Percentiles rank a stretch among this genome's conserved stretches.
These are phyloP conservation scores for Morpho helenor DNA, from an alignment of 2,888 invertebrate species.

Conservation along the genomic window DNA sequence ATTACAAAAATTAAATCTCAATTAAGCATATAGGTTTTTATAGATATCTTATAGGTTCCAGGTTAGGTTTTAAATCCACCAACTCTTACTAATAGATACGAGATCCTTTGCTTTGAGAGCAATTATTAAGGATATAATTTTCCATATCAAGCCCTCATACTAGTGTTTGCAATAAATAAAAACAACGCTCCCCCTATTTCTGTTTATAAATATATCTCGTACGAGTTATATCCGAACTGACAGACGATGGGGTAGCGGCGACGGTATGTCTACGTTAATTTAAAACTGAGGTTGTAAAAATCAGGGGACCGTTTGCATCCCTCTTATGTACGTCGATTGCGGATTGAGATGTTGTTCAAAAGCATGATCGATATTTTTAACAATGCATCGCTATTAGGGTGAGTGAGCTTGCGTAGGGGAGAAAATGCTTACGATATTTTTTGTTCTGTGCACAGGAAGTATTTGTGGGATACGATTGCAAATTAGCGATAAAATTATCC, in stretches of 20 bases:
- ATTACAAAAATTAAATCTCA: no score
- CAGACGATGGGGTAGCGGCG: not conserved
- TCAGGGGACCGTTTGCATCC: slow-evolving; percentile 16
- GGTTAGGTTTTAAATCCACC: no score
- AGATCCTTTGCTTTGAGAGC: no score
- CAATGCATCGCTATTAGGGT: slow-evolving; percentile 31
- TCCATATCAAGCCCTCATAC: no score
- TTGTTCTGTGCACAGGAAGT: slow-evolving; percentile 1
- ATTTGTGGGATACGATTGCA: not conserved
- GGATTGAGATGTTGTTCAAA: slow-evolving; percentile 28
- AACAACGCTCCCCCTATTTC: no score
- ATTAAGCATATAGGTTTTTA: no score
- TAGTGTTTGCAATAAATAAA: no score
- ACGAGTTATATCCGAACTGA: slow-evolving; percentile 1
- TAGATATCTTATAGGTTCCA: no score
- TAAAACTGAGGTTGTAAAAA: slow-evolving; percentile 6
- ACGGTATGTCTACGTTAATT: slow-evolving; percentile 3
- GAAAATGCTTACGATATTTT: slow-evolving; percentile 22
- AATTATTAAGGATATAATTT: no score
- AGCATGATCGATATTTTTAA: slow-evolving; percentile 29
- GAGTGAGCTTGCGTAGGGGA: slow-evolving; percentile 25
- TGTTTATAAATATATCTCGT: not conserved
- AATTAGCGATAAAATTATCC: not conserved
- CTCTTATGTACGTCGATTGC: slow-evolving; percentile 26
- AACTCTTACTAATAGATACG: no score